These are phyloP conservation scores for Antigone vipio DNA, from an alignment of 2,113 vertebrate species.

Conservation along the genomic window DNA sequence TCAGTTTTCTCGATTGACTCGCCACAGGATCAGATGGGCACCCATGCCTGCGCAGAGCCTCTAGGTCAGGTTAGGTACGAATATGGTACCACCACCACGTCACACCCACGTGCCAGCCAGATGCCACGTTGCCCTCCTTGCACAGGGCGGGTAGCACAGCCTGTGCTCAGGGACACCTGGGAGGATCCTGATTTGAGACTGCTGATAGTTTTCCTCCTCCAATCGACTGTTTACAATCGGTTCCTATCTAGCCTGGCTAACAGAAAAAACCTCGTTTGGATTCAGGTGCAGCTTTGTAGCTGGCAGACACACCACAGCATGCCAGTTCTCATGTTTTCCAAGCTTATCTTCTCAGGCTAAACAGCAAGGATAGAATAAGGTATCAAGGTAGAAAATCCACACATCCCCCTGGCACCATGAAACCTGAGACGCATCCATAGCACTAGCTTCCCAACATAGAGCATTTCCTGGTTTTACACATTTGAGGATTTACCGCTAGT, in stretches of 20 bases:
- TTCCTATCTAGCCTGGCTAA: neutral
- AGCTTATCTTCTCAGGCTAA: neutral
- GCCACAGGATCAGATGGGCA: fast-evolving
- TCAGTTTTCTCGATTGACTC: fast-evolving
- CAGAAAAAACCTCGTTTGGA: neutral
- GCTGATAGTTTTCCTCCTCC: constrained; percentile 62
- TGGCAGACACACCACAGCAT: neutral
- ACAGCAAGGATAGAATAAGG: neutral
- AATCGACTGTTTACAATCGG: neutral
- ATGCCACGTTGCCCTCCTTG: constrained; percentile 12
- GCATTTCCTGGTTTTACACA: neutral
- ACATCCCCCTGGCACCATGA: neutral
- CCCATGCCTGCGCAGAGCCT: neutral
- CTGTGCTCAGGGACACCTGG: constrained; percentile 37
- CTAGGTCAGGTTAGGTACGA: neutral
- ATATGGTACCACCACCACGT: neutral
- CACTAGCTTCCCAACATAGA: neutral
- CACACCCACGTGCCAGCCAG: neutral
- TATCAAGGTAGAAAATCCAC: neutral
- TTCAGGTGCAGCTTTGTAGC: neutral
- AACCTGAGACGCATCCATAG: neutral
- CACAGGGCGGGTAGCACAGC: neutral
- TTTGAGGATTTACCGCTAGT: neutral
- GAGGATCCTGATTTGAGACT: constrained; percentile 65
- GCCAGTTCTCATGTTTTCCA: neutral